These are phyloP conservation scores for Choreutis nemorana DNA, from an alignment of 2,888 invertebrate species.

Conservation along the genomic window DNA sequence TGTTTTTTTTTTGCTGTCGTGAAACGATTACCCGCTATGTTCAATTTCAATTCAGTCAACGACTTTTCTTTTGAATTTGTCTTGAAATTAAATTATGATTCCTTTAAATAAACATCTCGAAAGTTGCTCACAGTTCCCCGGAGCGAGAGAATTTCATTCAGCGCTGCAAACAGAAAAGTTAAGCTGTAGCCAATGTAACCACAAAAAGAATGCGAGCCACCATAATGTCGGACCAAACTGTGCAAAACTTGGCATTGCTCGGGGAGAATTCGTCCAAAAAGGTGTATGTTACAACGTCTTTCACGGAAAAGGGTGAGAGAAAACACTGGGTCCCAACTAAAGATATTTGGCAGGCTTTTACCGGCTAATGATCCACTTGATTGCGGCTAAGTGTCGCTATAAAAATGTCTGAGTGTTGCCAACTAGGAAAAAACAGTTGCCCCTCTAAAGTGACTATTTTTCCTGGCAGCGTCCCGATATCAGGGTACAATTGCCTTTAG, in stretches of 20 bases:
- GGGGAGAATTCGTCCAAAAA: constrained; percentile 35
- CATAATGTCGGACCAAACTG: constrained; percentile 15
- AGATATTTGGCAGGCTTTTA: constrained; percentile 63
- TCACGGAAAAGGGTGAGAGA: constrained; percentile 52
- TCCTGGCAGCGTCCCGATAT: constrained; percentile 54
- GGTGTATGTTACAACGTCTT: constrained; percentile 46
- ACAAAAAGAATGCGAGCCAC: constrained; percentile 15
- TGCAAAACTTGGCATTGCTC: constrained; percentile 38
- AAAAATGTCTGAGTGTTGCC: constrained; percentile 60
- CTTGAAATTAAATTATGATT: constrained; percentile 8
- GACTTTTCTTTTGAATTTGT: constrained; percentile 2
- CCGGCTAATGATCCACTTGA: constrained; percentile 63
- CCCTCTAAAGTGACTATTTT: constrained; percentile 56
- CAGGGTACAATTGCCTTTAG: constrained; percentile 55
- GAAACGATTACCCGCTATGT: too few relatives aligned
- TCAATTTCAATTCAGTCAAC: too few relatives aligned
- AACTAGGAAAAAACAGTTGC: constrained; percentile 58
- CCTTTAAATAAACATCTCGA: constrained; percentile 11
- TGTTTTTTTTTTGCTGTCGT: constrained; percentile 32
- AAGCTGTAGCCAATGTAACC: constrained; percentile 12
- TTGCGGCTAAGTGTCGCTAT: constrained; percentile 63
- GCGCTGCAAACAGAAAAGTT: constrained; percentile 13
- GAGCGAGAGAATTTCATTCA: constrained; percentile 16
- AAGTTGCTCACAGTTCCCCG: too few relatives aligned
- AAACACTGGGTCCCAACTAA: constrained; percentile 41